Conservation (phyloP, 2,888 invertebrate genomes). For the Andrena marginata region DNA sequence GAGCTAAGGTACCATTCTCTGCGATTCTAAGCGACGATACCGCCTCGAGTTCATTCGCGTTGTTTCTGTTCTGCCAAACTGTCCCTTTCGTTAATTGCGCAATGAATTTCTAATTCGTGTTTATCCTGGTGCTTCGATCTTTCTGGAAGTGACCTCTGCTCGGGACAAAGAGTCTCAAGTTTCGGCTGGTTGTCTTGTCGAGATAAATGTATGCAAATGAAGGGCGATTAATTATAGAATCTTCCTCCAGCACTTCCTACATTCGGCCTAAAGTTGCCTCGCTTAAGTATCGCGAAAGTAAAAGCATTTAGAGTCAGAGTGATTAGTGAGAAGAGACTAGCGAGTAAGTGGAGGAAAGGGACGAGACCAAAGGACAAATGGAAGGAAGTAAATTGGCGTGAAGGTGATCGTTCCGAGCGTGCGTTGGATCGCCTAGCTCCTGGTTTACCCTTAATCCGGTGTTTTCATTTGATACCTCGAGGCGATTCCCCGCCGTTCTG, state of each 20-base stretch:
- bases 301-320: too few species aligned
- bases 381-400: neutral
- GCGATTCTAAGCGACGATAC: conserved; percentile 57
- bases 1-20: conserved; percentile 34
- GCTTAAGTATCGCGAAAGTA: too few species aligned
- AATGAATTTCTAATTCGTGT: conserved; percentile 1
- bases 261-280: too few species aligned
- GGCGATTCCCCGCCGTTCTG: conserved; percentile 60
- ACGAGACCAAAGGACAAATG: neutral
- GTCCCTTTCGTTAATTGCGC: conserved; percentile 14
- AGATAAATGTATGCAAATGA: too few species aligned
- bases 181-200: too few species aligned
- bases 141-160: neutral
- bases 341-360: too few species aligned
- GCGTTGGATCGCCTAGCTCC: conserved; percentile 12
- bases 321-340: too few species aligned
- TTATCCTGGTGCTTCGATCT: neutral
- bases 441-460: conserved; percentile 55
- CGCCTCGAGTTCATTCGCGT: conserved; percentile 28
- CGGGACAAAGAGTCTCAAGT: too few species aligned
- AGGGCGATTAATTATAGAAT: neutral
- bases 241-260: too few species aligned
- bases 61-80: conserved; percentile 22
- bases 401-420: neutral
- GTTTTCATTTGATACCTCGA: conserved; percentile 59